Base-by-base conservation (phyloP, 2,888 invertebrate species). In the Polydrusus cervinus region DNA sequence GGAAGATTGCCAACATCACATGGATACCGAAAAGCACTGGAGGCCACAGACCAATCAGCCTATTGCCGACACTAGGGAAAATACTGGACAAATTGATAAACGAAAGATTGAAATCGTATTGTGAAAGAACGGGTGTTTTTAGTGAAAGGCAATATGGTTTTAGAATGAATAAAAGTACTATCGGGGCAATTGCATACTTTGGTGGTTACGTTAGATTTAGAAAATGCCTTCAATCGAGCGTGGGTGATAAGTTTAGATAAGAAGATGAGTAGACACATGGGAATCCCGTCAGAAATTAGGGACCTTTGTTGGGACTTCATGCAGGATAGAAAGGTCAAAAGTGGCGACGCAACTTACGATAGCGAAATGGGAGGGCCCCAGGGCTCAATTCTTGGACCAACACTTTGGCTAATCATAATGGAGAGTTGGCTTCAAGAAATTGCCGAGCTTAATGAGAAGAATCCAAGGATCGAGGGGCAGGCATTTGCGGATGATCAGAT, bases 61-160 rank as follows among this genome's bases (percentile, higher is more conserved):
- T 84, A 40, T 72, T 82, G 13, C 79, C 80, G 20, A 75, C 77
- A 14, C 18, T 81, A 13, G 83, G 81, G 0, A 84, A 82, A 72
- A 61, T 83, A 0, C 74, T 81, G 9, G 84, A 84, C 71, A 80
- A 78, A 55, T 10, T 83, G 14, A 61, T 83, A 30, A 78, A 77
- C 47, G 69, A 64, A n/a, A 78, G 83, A 61, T 61, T 85, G 34
- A 49, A 66, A n/a, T 60, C 73, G 47, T 71, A 76, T 25, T 45
- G 81, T 3, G 78, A 76, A 45, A 79, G 77, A 9, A 74, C 62
- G 25, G 79, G 78, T 5, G 71, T 68, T 25, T 68, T 82, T 16
- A 73, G 47, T 16, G 78, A 78, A 0, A 67, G 75, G 0, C 79
- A 79, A 49, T 79, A 51, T 68, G 79, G 79, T 0, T 80, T 84